phyloP scores from a whole-genome alignment of 1,140 invertebrate genomes.

The Drosophila sp. region DNA sequence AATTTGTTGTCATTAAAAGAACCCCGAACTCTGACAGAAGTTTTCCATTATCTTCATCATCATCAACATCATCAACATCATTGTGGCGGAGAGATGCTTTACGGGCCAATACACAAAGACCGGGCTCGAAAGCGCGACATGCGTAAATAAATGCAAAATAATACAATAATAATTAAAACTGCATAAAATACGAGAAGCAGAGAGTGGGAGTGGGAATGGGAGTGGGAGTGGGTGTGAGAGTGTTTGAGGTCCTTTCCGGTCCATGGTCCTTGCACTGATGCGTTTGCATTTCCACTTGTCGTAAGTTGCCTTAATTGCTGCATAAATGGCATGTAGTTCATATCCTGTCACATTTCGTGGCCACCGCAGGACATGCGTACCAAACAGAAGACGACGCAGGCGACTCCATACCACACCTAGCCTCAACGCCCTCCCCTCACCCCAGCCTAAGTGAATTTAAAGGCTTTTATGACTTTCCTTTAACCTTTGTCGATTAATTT shows the following conservation, averaged over 20 bases:
- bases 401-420: too few species aligned
- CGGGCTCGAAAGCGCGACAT: slow-evolving; percentile 20
- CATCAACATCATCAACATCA: neutral
- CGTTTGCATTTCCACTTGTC: slow-evolving; percentile 29
- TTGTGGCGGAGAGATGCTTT: slow-evolving; percentile 24
- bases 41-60: slow-evolving; percentile 5
- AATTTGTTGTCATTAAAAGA: slow-evolving; percentile 73
- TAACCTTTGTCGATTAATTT: slow-evolving; percentile 74
- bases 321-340: slow-evolving; percentile 77
- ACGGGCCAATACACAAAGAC: slow-evolving; percentile 29
- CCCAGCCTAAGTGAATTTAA: slow-evolving; percentile 69
- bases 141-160: slow-evolving; percentile 79
- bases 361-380: slow-evolving; percentile 46
- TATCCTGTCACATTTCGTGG: slow-evolving; percentile 72
- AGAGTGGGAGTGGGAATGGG: neutral
- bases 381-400: slow-evolving; percentile 1
- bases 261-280: slow-evolving; percentile 19
- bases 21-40: slow-evolving; percentile 23
- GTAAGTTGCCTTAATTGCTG: slow-evolving; percentile 73
- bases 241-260: slow-evolving; percentile 11
- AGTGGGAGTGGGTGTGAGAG: neutral
- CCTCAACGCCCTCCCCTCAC: neutral
- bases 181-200: slow-evolving; percentile 36
- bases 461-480: slow-evolving; percentile 58
- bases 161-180: slow-evolving; percentile 79